phyloP scores from a whole-genome alignment of 2,113 vertebrate genomes.

The Hippocampus guttulatus region DNA sequence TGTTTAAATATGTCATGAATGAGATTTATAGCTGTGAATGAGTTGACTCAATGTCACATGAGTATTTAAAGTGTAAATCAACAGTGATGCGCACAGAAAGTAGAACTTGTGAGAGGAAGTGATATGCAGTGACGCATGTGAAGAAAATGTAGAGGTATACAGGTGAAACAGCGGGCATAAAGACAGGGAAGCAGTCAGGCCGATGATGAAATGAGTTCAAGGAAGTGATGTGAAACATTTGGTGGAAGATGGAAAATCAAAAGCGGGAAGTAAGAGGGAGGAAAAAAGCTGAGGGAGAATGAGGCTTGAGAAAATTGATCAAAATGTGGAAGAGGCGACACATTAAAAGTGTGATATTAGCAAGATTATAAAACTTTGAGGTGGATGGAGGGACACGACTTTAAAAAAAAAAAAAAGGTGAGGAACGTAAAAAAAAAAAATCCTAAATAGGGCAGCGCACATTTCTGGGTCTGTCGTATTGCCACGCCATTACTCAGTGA shows the following conservation, averaged over 20 bases:
- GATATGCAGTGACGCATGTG: constrained; percentile 15
- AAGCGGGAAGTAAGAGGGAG: constrained; percentile 10
- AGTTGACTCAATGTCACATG: neutral
- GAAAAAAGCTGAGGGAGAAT: constrained; percentile 17
- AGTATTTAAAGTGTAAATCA: neutral
- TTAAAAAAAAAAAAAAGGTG: constrained; percentile 28
- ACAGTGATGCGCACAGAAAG: neutral
- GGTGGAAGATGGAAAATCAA: neutral
- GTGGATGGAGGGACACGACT: constrained; percentile 21
- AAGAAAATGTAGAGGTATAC: constrained; percentile 12
- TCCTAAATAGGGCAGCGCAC: constrained; percentile 52
- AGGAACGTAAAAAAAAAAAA: constrained; percentile 33
- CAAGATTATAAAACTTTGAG: constrained; percentile 19
- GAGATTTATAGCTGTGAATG: too few relatives aligned
- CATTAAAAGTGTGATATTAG: constrained; percentile 25
- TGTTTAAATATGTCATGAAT: too few relatives aligned
- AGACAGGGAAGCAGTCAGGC: constrained; percentile 14
- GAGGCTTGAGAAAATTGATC: constrained; percentile 8
- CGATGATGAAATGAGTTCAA: constrained; percentile 13
- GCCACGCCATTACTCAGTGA: constrained; percentile 55
- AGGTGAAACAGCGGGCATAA: constrained; percentile 40
- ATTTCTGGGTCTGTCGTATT: constrained; percentile 39
- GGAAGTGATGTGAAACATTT: constrained; percentile 11
- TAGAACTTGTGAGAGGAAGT: constrained; percentile 7
- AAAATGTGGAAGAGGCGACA: constrained; percentile 3